Percentiles rank a stretch among this genome's conserved stretches.
These are phyloP conservation scores for Silurus aristotelis DNA, from an alignment of 2,797 vertebrate genomes.

Conservation along the genomic window DNA sequence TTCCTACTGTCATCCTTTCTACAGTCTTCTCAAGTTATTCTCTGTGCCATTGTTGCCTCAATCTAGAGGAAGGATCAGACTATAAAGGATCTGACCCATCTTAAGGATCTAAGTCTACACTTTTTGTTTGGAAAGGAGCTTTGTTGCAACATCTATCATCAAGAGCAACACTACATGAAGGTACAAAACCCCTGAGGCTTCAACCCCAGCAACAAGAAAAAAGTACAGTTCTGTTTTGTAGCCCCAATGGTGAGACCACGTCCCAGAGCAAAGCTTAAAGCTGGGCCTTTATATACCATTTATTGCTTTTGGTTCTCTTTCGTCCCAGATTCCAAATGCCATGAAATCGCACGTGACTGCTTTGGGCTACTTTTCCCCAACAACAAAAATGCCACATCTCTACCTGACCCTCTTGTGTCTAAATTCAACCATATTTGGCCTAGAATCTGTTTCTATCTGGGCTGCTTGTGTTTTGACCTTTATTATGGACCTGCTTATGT, in stretches of 20 bases:
- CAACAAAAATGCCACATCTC: not conserved
- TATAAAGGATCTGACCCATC: too few species aligned
- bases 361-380: not conserved
- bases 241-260: not conserved
- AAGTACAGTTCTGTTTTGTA: not conserved
- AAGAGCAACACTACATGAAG: not conserved
- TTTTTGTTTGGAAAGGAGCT: not conserved
- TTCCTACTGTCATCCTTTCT: not conserved
- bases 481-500: constrained; percentile 1
- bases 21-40: not conserved
- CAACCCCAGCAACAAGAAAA: not conserved
- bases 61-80: too few species aligned
- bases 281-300: not conserved
- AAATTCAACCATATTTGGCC: not conserved
- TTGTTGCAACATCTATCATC: not conserved
- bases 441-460: not conserved
- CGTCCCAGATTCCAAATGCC: constrained; percentile 19
- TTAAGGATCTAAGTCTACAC: not conserved
- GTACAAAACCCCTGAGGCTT: not conserved
- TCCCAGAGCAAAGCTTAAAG: not conserved
- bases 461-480: constrained; percentile 15
- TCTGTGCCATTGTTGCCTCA: not conserved
- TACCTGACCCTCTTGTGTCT: not conserved
- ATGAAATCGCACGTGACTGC: not conserved
- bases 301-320: not conserved